Base-by-base conservation (phyloP, 2,888 invertebrate species). In the Stegana nigrithorax region DNA sequence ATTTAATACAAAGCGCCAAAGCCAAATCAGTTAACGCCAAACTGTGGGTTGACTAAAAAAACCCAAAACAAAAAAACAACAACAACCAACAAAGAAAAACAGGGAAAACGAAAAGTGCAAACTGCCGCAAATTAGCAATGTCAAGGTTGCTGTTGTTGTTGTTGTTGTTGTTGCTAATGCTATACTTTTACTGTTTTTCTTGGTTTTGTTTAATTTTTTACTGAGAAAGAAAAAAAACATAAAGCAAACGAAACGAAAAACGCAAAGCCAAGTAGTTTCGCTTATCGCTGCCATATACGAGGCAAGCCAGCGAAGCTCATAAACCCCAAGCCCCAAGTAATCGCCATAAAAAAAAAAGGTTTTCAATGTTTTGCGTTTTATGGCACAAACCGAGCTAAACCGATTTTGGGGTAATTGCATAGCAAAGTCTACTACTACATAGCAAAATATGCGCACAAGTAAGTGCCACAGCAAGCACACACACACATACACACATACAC, bases 121-220 rank as follows among this genome's bases (percentile, higher is more conserved):
- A 25, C 17, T 42, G 42, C 53, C 60, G 53, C 29, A 55, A 56
- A 63, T 63, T 62, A 62, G 56, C 67, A 65, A 57, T 62, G 59
- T 59, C 64, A 70, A 64, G 63, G 62, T 8, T 42, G 4, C 14
- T 17, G 26, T 19, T 26, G 29, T 26, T 58, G 21, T 10, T 12
- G 21, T 23, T 44, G 39, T 10, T 12, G 36, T 17, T 23, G 26
- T n/a, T n/a, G n/a, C n/a, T n/a, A n/a, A n/a, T n/a, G n/a, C n/a
- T n/a, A n/a, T 27, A 7, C 3, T 59, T 45, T 32, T n/a, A 39
- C 36, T 56, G 19, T 42, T 44, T 42, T 58, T 44, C 26, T 44
- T 26, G 29, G 39, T 12, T 29, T 32, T 7, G 1, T n/a, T n/a
- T n/a, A n/a, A n/a, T n/a, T n/a, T n/a, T n/a, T n/a, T n/a, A n/a